These are phyloP conservation scores for Penaeus monodon DNA, from an alignment of 2,888 invertebrate species.

Conservation along the genomic window DNA sequence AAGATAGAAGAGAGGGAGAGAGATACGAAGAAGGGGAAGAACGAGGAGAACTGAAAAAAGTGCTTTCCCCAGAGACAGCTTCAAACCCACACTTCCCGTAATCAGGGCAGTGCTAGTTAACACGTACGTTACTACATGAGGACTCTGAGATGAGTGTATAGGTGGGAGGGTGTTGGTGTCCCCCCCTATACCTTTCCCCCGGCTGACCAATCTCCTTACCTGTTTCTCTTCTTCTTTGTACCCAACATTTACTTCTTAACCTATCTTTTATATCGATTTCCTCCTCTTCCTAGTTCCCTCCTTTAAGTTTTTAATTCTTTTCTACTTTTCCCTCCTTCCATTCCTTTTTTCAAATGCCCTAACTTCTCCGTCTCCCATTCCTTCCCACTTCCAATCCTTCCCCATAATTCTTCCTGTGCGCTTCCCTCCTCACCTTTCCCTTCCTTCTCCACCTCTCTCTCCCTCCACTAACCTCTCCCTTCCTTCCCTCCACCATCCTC, in stretches of 20 bases:
- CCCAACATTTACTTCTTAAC: neutral
- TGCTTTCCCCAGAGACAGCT: no score
- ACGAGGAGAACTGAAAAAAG: no score
- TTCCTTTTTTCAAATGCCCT: neutral
- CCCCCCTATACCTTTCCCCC: conserved; percentile 14
- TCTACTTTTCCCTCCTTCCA: neutral
- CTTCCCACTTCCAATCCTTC: neutral
- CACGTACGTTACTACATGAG: no score
- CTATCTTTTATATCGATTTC: no score
- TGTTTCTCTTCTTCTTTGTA: neutral
- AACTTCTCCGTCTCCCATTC: neutral
- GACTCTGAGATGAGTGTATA: no score
- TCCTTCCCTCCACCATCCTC: neutral
- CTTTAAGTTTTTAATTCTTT: neutral
- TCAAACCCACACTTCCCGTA: no score
- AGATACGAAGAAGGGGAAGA: no score
- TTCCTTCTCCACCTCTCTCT: neutral
- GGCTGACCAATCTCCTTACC: neutral
- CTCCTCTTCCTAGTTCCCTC: neutral
- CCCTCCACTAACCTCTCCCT: neutral
- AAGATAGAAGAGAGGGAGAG: no score
- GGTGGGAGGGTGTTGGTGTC: neutral
- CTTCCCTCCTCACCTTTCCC: neutral
- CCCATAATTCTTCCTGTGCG: neutral
- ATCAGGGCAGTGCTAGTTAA: no score